Percentiles rank a stretch among this genome's conserved stretches.
These are phyloP conservation scores for Melolontha melolontha DNA, from an alignment of 2,888 invertebrate genomes.

Conservation along the genomic window DNA sequence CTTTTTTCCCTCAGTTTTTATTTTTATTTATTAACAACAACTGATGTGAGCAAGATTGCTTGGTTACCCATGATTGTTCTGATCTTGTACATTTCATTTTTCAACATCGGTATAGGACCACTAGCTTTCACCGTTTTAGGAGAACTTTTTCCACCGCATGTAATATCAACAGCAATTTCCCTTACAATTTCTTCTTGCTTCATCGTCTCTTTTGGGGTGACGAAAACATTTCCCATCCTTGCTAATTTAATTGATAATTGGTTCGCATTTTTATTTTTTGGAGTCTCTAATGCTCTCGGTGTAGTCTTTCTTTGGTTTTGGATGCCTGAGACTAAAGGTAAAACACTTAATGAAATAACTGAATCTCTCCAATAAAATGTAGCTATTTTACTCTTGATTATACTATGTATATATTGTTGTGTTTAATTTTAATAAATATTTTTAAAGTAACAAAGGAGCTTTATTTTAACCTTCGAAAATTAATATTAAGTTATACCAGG, in stretches of 20 bases:
- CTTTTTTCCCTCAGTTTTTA: conserved; percentile 70
- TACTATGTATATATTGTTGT: too few relatives aligned
- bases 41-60: conserved; percentile 62
- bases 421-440: too few relatives aligned
- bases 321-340: conserved; percentile 48
- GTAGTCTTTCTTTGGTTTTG: conserved; percentile 74
- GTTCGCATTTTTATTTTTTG: conserved; percentile 79
- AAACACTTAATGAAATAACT: conserved; percentile 41
- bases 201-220: conserved; percentile 79
- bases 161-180: conserved; percentile 79
- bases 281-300: conserved; percentile 69
- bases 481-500: too few relatives aligned
- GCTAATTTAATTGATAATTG: conserved; percentile 70
- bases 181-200: conserved; percentile 82
- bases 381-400: too few relatives aligned
- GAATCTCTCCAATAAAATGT: conserved; percentile 8
- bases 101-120: conserved; percentile 81
- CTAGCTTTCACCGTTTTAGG: conserved; percentile 84
- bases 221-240: conserved; percentile 75
- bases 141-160: conserved; percentile 82
- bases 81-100: conserved; percentile 78
- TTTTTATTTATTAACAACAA: conserved; percentile 67
- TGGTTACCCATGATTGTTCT: conserved; percentile 80
- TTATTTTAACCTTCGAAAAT: too few relatives aligned
- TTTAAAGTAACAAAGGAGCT: too few relatives aligned